Base-by-base conservation (phyloP, 1,140 invertebrate species). In the Drosophila varians region DNA sequence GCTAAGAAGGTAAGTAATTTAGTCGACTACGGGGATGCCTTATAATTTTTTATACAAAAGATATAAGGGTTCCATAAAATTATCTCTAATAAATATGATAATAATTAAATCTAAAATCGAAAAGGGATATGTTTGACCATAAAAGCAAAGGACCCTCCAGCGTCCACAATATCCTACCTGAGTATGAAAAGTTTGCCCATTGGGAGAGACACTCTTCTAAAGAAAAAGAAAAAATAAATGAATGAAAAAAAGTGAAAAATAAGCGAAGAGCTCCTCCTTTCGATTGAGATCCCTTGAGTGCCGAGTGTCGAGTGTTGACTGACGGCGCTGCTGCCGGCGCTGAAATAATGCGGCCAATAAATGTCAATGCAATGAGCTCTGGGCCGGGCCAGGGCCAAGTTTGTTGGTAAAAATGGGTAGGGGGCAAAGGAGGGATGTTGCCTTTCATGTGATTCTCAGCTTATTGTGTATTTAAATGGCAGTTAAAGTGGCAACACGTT, bases 261-360 rank as follows among this genome's bases (percentile, higher is more conserved):
- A 12, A 14, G 16, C 14, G 42, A 12, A 47, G 31, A 38, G 53
- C 45, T 47, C 23, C 58, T 73, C 58, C 36, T 36, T 73, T 36
- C 66, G 74, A 57, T 72, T 66, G 65, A 77, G 66, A 65, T 82
- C 72, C 76, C 82, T 73, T 43, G 80, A 86, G 80, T 84, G 79
- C 74, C 47, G 80, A 86, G 80, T 84, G 79, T 77, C 78, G 78
- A 42, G 80, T 73, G 76, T 76, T 86, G 75, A 84, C 76, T 84
- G 79, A 83, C 78, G 78, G 73, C 58, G 75, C 38, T 25, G 54
- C 52, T 77, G 66, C 69, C 52, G 75, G 75, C 61, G 73, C 62
- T 86, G 80, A 86, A 86, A 87, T 87, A 87, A 87, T 87, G 82
- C 58, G 83, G 83, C 82, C 83, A 87, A 87, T 87, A 87, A 87